Conservation (phyloP, 1,140 invertebrate genomes). For the Sycobia sp. region DNA sequence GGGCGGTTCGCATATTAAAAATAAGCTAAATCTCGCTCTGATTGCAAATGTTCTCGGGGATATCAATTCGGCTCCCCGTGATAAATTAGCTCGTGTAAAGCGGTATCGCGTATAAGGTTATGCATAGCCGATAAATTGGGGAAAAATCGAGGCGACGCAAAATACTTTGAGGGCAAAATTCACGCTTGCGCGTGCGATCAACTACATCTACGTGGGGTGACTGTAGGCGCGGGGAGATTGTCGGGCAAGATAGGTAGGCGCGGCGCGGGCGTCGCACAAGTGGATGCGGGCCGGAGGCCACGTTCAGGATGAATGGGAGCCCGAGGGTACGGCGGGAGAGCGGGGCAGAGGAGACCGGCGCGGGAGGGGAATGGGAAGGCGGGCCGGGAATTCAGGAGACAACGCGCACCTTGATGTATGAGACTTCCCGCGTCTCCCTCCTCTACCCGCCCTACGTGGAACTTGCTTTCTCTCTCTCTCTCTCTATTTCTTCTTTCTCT, state of each 20-base stretch:
- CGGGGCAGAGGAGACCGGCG: neutral
- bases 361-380: constrained; percentile 34
- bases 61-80: too few relatives aligned
- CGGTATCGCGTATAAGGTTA: too few relatives aligned
- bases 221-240: too few relatives aligned
- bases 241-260: too few relatives aligned
- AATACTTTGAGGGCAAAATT: neutral
- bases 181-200: neutral
- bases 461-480: too few relatives aligned
- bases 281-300: neutral
- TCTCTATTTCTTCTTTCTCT: too few relatives aligned
- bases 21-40: too few relatives aligned
- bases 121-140: neutral
- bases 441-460: neutral
- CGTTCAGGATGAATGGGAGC: constrained; percentile 35
- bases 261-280: neutral
- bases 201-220: too few relatives aligned
- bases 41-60: too few relatives aligned
- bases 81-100: too few relatives aligned
- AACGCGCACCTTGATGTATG: constrained; percentile 46
- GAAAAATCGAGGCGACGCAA: neutral
- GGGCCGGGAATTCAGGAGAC: constrained; percentile 7
- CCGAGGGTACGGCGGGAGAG: neutral
- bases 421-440: neutral
- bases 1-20: too few relatives aligned